Conservation (phyloP, 2,797 vertebrate genomes). For the Micromesistius poutassou region DNA sequence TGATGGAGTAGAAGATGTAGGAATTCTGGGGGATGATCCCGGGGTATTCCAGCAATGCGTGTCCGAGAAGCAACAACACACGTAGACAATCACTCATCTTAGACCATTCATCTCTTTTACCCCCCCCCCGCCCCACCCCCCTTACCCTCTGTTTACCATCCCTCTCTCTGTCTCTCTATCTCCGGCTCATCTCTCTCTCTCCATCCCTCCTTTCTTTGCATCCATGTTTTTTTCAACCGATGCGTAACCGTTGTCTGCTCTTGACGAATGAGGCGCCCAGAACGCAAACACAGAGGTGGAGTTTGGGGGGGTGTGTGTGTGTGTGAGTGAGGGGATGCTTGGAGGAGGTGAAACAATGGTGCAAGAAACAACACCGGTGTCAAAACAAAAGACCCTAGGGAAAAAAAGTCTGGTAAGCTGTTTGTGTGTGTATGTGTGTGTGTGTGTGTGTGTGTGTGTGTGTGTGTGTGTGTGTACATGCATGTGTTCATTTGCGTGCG, state of each 20-base stretch:
- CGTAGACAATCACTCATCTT: conserved; percentile 57
- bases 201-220: not conserved
- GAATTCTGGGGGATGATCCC: conserved; percentile 22
- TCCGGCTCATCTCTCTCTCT: not conserved
- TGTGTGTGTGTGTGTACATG: too few species aligned
- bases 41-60: conserved; percentile 68
- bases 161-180: not conserved
- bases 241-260: not conserved
- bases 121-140: not conserved
- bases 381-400: conserved; percentile 34
- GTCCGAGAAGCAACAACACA: conserved; percentile 60
- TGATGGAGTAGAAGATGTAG: not conserved
- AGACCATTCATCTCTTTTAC: conserved; percentile 50
- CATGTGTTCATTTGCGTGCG: conserved; percentile 5
- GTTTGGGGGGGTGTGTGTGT: not conserved
- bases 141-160: not conserved
- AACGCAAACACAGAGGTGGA: conserved; percentile 35
- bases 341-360: conserved; percentile 3
- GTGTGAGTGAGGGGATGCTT: not conserved
- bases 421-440: conserved; percentile 26
- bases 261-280: conserved; percentile 23
- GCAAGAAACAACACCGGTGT: conserved; percentile 41
- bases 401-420: conserved; percentile 25
- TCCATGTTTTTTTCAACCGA: not conserved
- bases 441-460: conserved; percentile 30